Base-by-base conservation (phyloP, 2,888 invertebrate species). In the Cantharis rustica region DNA sequence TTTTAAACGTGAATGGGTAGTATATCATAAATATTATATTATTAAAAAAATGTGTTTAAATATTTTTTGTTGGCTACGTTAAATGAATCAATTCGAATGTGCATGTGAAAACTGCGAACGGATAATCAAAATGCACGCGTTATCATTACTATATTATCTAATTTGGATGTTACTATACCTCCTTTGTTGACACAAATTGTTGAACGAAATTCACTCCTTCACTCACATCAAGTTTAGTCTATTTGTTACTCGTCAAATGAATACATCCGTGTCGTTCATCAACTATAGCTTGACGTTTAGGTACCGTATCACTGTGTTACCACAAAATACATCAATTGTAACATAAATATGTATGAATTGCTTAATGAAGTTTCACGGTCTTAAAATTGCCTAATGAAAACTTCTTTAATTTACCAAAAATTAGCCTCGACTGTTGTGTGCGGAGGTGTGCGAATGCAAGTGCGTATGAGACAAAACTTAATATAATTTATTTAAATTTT, bases 211-310 rank as follows among this genome's bases (percentile, higher is more conserved):
- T 27, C 62, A 68, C 16, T 69, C 62, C 15, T 26, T 26, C 31
- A 74, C 69, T 63, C 75, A 72, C 75, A 64, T 70, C 70, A 73
- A 75, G 68, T 76, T 76, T 73, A 76, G 70, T 76, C 27, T 72
- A 61, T 72, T 73, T 76, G 73, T 69, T 72, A 73, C 62, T 76
- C 69, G 72, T 72, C 69, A 76, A 76, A 76, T 73, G 72, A 76
- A 73, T 61, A 76, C 76, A 76, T 76, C 76, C 76, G 76, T 63
- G 73, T 66, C 15, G 64, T 72, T 76, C 23, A 76, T 76, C 63
- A 76, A 73, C 20, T 27, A 69, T 62, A 70, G 71, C 61, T 75
- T 68, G 17, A 17, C 75, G 75, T 75, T 31, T 71, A 27, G 26
- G 26, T 27, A 71, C 71, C 75, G 75, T 62, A 74, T 74, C 69